Evolutionary conservation across 2,113 vertebrate species (phyloP), one percentile per base, ranked within the genome.

Genomic region (Acanthochromis polyacanthus): DNA sequence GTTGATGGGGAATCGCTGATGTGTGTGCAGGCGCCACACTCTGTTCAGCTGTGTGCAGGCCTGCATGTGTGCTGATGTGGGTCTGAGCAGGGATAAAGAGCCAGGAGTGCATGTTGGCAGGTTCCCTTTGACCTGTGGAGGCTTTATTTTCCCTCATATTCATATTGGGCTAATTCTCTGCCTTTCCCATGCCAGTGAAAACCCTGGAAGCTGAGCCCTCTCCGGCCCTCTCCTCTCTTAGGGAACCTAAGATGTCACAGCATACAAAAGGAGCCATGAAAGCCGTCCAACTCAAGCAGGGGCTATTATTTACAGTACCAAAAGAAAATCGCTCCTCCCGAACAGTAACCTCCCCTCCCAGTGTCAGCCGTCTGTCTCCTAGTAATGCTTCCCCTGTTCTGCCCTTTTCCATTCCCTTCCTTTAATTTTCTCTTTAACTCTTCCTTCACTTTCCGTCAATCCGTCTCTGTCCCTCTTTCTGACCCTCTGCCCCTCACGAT

Each of bases 221-320:
- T 81, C 78, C 43, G 38, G 78, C 88, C 65, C 75, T 84, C 84
- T 80, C 69, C 79, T 82, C 87, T 91, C 89, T 92, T 78, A 50
- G 91, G 92, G 91, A 92, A 89, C 88, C 88, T 79, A 91, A 90
- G 86, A 92, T 91, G 91, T 92, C 91, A 93, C 79, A n/a, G 57
- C 66, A 53, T 80, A 93, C 92, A 92, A 94, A 92, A 90, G 91
- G 71, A 83, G 78, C 89, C 71, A 71, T 91, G 93, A 93, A 93
- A 86, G 85, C 80, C 60, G 73, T 94, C 93, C 93, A 94, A 92
- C 88, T 92, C 90, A 93, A 93, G 93, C 86, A 88, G 90, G 81
- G 88, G 82, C 91, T 90, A 92, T 93, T 94, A 93, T 95, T 93
- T 94, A 92, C 90, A 91, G 90, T 89, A 91, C 82, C 89, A 88